Conservation (phyloP, 2,797 vertebrate species). For the Galaxias olidus region DNA sequence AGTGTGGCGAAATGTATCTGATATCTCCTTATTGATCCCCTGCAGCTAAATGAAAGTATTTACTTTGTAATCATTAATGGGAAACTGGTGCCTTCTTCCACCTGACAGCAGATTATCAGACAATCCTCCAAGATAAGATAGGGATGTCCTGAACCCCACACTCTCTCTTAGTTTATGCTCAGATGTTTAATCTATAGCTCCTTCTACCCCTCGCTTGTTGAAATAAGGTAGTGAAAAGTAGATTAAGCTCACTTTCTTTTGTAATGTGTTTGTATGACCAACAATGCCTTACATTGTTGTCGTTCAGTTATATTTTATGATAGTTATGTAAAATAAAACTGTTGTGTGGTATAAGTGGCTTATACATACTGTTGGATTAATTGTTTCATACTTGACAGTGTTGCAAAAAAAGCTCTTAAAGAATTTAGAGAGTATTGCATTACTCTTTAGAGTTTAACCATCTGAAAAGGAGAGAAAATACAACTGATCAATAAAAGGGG, state of each 20-base stretch:
- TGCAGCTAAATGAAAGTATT: too few species aligned
- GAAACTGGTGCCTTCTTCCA: not conserved
- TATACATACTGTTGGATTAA: too few species aligned
- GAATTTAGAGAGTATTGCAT: not conserved
- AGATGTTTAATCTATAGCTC: not conserved
- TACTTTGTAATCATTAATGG: too few species aligned
- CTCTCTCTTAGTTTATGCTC: not conserved
- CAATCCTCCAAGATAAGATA: slow-evolving; percentile 4
- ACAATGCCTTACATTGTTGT: too few species aligned
- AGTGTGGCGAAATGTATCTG: too few species aligned
- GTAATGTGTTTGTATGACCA: not conserved
- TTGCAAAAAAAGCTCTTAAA: not conserved
- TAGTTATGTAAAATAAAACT: too few species aligned
- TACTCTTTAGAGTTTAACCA: not conserved
- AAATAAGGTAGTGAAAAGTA: not conserved
- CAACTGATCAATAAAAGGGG: slow-evolving; percentile 4
- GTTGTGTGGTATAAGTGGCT: too few species aligned
- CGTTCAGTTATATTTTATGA: not conserved
- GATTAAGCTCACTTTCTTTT: not conserved
- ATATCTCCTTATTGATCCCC: too few species aligned
- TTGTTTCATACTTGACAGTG: too few species aligned
- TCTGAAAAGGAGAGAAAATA: not conserved
- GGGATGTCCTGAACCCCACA: not conserved
- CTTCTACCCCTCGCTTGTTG: not conserved
- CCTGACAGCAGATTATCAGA: not conserved